Evolutionary conservation across 2,797 vertebrate genomes (phyloP).

Genomic region (Alca torda): DNA sequence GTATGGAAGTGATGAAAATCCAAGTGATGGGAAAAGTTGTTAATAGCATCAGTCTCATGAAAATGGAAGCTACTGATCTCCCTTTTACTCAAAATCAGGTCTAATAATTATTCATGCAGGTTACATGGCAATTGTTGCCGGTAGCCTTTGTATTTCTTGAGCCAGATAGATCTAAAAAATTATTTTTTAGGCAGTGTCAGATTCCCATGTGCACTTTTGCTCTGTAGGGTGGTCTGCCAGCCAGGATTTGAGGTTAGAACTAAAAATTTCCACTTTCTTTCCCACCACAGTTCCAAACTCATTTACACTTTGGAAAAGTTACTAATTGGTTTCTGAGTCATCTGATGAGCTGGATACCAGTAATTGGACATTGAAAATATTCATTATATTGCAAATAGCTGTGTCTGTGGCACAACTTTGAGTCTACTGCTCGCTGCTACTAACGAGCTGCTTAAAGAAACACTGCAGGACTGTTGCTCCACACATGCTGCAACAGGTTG

Average conservation of each 20-base stretch:
- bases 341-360: neutral
- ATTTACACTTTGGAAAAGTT: neutral
- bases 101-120: neutral
- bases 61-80: neutral
- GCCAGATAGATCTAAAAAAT: neutral
- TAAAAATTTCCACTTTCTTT: neutral
- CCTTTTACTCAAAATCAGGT: neutral
- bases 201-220: neutral
- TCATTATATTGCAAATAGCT: neutral
- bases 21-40: neutral
- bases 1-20: neutral
- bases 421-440: neutral
- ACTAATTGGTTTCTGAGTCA: neutral
- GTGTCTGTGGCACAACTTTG: neutral
- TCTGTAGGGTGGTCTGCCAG: neutral
- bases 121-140: neutral
- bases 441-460: neutral
- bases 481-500: neutral
- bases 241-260: neutral
- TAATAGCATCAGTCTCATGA: neutral
- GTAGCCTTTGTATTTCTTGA: neutral
- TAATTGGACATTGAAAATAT: neutral
- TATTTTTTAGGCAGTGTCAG: neutral
- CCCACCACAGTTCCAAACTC: neutral
- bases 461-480: neutral